Conservation (phyloP, 2,888 invertebrate species). For the Maniola hyperantus region DNA sequence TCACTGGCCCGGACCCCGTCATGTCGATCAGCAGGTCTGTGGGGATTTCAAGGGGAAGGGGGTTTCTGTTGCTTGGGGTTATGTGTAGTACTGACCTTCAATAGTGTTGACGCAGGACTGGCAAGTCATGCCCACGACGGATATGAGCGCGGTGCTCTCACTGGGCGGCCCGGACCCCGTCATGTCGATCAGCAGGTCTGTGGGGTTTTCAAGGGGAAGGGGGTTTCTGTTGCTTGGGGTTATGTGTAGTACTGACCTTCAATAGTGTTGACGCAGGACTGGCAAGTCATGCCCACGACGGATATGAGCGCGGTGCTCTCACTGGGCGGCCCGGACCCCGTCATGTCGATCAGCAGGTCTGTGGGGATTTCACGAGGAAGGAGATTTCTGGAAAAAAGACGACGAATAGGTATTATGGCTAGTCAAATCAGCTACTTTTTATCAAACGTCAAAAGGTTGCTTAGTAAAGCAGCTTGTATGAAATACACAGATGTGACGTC, state of each 20-base stretch:
- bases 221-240: constrained; percentile 55
- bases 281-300: constrained; percentile 94
- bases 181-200: constrained; percentile 73
- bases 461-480: no score
- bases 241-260: constrained; percentile 76
- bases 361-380: constrained; percentile 71
- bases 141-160: constrained; percentile 64
- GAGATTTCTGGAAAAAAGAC: constrained; percentile 58
- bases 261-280: constrained; percentile 94
- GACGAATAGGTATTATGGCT: no score
- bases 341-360: constrained; percentile 72
- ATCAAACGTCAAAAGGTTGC: no score
- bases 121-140: constrained; percentile 94
- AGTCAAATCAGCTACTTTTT: no score
- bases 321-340: constrained; percentile 43
- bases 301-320: constrained; percentile 68
- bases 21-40: constrained; percentile 73
- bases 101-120: constrained; percentile 95
- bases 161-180: constrained; percentile 45
- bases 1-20: constrained; percentile 51
- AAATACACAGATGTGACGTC: no score
- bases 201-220: constrained; percentile 68
- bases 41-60: constrained; percentile 68
- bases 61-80: constrained; percentile 52
- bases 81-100: constrained; percentile 77